Percentiles rank a stretch among this genome's conserved stretches.
Evolutionary conservation across 1,140 invertebrate species (phyloP).

Genomic region (Arctopsyche grandis): DNA sequence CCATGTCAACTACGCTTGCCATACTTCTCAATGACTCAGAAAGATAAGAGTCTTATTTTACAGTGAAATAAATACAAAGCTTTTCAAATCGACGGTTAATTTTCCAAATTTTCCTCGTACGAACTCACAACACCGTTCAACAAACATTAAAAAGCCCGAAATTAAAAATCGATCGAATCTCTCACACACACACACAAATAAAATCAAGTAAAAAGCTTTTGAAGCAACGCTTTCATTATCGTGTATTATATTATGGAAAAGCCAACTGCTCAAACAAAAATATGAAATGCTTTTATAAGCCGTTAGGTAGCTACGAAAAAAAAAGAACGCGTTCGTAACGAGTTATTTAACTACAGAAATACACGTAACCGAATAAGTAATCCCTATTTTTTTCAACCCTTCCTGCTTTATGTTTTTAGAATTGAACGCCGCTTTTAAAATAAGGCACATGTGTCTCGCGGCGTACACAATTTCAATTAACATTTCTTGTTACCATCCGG

Average conservation of each 20-base stretch:
- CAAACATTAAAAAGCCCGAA: no score
- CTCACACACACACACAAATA: no score
- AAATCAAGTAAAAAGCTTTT: background rate
- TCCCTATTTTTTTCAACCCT: conserved; percentile 30
- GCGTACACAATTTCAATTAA: conserved; percentile 19
- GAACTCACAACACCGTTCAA: no score
- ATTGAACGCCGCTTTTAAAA: conserved; percentile 20
- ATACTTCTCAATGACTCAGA: no score
- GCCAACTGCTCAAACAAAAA: conserved; percentile 18
- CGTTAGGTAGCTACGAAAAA: background rate
- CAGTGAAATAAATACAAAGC: no score
- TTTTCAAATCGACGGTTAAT: no score
- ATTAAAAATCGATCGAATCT: conserved; percentile 11
- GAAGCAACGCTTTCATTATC: no score
- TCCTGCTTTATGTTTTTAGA: conserved; percentile 31
- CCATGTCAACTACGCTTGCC: no score
- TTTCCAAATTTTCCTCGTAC: no score
- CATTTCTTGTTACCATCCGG: conserved; percentile 17
- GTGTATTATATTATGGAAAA: background rate
- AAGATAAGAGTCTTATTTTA: no score
- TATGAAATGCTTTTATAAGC: conserved; percentile 5
- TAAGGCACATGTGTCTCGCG: conserved; percentile 3
- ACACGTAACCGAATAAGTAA: conserved; percentile 9
- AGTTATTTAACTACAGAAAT: conserved; percentile 23
- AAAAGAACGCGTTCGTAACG: background rate